These are phyloP conservation scores for Parazoanthus swiftii DNA, from an alignment of 92 coral and sea anemone species.

Conservation along the genomic window DNA sequence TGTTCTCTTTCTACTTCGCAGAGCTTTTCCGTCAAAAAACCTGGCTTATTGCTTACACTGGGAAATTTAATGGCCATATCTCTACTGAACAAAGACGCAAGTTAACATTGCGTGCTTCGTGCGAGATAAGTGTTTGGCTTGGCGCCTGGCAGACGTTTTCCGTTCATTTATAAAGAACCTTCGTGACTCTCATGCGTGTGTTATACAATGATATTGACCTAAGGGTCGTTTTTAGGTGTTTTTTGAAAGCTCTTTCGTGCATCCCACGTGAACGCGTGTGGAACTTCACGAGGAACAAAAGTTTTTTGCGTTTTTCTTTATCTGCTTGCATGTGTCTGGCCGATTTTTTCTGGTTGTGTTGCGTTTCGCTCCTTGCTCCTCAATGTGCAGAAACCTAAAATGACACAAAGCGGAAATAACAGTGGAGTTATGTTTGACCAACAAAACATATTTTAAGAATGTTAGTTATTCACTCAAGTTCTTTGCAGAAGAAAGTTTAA, in stretches of 20 bases:
- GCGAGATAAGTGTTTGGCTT: background rate
- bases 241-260: background rate
- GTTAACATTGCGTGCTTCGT: background rate
- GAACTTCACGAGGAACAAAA: too few species aligned
- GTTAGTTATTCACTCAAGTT: too few species aligned
- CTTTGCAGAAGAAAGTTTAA: too few species aligned
- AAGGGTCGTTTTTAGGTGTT: background rate
- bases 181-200: background rate
- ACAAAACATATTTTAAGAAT: too few species aligned
- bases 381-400: too few species aligned
- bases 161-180: background rate
- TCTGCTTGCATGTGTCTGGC: too few species aligned
- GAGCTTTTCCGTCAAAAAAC: background rate
- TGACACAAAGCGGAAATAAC: too few species aligned
- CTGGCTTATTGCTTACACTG: background rate
- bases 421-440: too few species aligned
- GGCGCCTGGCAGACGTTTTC: constrained; percentile 7
- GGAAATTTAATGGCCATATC: background rate
- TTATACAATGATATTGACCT: background rate
- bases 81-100: background rate
- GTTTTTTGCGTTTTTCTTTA: too few species aligned
- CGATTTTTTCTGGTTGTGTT: too few species aligned
- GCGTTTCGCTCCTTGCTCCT: too few species aligned
- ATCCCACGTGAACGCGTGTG: background rate
- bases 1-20: background rate